A percentile compares a stretch with the other conserved stretches of the same genome.
These are phyloP conservation scores for Diceros bicornis DNA, from an alignment of 2,797 vertebrate genomes.

Conservation along the genomic window DNA sequence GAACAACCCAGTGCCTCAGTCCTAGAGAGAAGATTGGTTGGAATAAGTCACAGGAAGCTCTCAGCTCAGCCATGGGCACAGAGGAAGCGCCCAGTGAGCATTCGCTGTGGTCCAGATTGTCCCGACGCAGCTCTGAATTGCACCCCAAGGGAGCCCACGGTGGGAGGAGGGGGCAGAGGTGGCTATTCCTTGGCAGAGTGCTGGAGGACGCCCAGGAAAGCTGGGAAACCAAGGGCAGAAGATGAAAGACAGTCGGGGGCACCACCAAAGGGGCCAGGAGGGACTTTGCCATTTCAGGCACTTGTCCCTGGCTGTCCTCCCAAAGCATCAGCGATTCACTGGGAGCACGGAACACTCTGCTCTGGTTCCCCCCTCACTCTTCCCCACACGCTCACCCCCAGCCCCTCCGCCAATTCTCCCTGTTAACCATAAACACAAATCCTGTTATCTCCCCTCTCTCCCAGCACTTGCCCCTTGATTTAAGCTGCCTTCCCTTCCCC, in stretches of 20 bases:
- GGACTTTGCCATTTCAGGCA: accelerated
- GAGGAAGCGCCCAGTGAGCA: background rate
- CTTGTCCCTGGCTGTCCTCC: background rate
- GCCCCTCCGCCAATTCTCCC: background rate
- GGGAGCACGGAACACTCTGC: accelerated
- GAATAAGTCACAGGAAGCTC: background rate
- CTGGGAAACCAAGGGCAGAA: background rate
- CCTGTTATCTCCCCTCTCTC: conserved; percentile 81
- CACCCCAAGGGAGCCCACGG: accelerated
- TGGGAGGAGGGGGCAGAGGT: accelerated
- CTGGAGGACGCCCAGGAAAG: background rate
- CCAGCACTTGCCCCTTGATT: conserved; percentile 88
- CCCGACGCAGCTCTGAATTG: background rate
- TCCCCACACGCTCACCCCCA: conserved; percentile 3
- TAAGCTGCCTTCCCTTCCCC: conserved; percentile 83
- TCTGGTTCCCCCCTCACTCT: background rate
- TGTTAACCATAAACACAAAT: conserved; percentile 86
- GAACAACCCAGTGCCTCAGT: background rate
- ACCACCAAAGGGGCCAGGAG: background rate
- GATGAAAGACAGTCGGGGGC: background rate
- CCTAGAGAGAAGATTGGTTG: accelerated
- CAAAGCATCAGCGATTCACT: background rate
- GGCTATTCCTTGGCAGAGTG: accelerated
- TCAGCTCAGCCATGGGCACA: background rate
- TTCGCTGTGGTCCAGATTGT: accelerated